Evolutionary conservation across 2,888 invertebrate species (phyloP).

Genomic region (Hirtodrosophila trivittata): DNA sequence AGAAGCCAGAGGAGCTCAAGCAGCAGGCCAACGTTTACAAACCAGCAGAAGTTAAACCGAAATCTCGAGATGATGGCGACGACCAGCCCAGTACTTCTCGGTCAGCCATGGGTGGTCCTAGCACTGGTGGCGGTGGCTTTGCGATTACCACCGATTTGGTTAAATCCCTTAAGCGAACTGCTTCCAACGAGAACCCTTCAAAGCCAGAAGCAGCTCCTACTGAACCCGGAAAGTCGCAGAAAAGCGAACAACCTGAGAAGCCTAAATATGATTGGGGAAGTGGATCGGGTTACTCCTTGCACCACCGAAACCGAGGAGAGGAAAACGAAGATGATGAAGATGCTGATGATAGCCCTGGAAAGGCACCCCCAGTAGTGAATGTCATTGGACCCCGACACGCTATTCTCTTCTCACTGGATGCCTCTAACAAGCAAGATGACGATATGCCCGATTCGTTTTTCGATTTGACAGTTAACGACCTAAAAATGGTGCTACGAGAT

Average conservation of each 20-base stretch:
- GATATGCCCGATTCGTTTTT: constrained; percentile 95
- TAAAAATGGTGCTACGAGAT: constrained; percentile 89
- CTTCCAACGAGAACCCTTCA: constrained; percentile 25
- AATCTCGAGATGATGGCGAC: constrained; percentile 41
- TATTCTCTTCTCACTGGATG: constrained; percentile 88
- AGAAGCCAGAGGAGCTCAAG: constrained; percentile 87
- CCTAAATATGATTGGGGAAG: constrained; percentile 80
- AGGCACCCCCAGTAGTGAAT: constrained; percentile 72
- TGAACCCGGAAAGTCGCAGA: constrained; percentile 2
- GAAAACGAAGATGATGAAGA: constrained; percentile 41
- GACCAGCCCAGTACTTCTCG: constrained; percentile 61
- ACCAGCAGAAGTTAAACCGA: constrained; percentile 81
- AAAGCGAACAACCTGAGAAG: constrained; percentile 17
- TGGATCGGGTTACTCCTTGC: constrained; percentile 75
- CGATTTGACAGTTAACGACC: constrained; percentile 92
- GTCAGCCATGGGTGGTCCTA: constrained; percentile 31
- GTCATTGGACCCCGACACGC: constrained; percentile 86
- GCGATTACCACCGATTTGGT: constrained; percentile 77
- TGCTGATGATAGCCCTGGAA: constrained; percentile 46
- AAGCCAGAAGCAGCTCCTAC: not conserved
- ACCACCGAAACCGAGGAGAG: constrained; percentile 36
- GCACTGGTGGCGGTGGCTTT: constrained; percentile 67
- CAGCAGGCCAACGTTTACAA: constrained; percentile 88
- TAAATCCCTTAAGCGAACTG: constrained; percentile 73
- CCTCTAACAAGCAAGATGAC: constrained; percentile 86